phyloP scores from a whole-genome alignment of 2,113 vertebrate species.

The Pluvialis apricaria region DNA sequence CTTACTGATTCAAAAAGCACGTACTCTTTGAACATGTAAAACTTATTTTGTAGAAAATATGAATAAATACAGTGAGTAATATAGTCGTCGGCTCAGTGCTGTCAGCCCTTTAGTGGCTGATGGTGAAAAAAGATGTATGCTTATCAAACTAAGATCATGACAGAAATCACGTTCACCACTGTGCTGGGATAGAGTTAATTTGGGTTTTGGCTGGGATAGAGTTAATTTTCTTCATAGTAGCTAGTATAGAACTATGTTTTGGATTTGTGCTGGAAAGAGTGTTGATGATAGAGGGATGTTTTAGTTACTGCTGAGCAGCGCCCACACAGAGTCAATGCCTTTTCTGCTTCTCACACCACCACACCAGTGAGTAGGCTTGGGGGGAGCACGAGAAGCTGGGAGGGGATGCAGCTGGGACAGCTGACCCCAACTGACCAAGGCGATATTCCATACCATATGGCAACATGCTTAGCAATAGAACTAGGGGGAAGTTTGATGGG shows the following conservation, averaged over 20 bases:
- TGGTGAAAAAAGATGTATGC: background rate
- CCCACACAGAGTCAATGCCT: background rate
- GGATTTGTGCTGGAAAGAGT: background rate
- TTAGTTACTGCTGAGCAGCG: background rate
- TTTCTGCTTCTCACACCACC: background rate
- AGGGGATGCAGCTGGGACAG: background rate
- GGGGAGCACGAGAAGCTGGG: background rate
- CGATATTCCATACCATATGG: background rate
- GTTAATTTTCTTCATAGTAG: background rate
- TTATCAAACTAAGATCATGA: background rate
- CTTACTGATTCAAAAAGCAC: slow-evolving; percentile 33
- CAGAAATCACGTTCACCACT: background rate
- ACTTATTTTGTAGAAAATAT: slow-evolving; percentile 26
- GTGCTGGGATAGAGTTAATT: background rate
- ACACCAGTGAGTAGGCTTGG: background rate
- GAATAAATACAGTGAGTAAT: background rate
- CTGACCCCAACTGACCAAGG: background rate
- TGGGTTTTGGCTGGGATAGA: background rate
- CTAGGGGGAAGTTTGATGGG: no score
- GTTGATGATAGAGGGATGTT: background rate
- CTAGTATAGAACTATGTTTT: background rate
- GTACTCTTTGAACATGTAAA: slow-evolving; percentile 36
- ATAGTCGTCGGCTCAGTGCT: background rate
- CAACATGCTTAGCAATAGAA: no score
- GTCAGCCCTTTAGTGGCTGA: background rate